Base-by-base conservation (phyloP, 2,797 vertebrate genomes). In the Podargus strigoides region DNA sequence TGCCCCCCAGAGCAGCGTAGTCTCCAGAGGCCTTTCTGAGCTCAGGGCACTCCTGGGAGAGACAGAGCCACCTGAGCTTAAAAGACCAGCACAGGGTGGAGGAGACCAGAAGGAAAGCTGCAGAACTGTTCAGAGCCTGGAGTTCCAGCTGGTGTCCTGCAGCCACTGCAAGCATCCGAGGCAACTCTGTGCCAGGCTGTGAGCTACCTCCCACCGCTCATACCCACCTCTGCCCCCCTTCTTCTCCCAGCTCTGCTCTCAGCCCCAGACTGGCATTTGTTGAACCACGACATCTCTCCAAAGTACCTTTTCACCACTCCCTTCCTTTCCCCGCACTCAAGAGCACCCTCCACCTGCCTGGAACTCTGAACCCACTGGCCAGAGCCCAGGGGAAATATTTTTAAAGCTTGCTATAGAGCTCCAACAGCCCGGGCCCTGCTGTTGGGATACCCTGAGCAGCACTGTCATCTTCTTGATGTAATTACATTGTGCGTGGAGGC, bases 141-240 rank as follows among this genome's bases (percentile, higher is more conserved):
- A 77, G 42, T 5, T 39, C 28, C 34, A 30, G 37, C 28, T 2
- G 1, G 49, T 34, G 32, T 70, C 42, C 34, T 63, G 30, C 30
- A 44, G 21, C 20, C 6, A 1, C 64, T 44, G 37, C 69, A 46
- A 37, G 44, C 3, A 2, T 14, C 39, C 37, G 39, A 34, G n/a
- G 39, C 47, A 68, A 50, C 27, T 59, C 32, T 32, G 39, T 59
- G 28, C 55, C 20, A 12, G 2, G 3, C 28, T 7, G 0, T 27
- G 30, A 85, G 60, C 52, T 23, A 15, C 37, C 47, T 75, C 24
- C n/a, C n/a, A 37, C 27, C 10, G 0, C 55, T 70, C 75, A 15
- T 4, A 76, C n/a, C 22, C 10, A 1, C 28, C 36, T 37, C 52
- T 0, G 0, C 52, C 66, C 39, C 69, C 68, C 27, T 0, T 30